Evolutionary conservation across 2,113 vertebrate species (phyloP).

Genomic region (Pipra filicauda): DNA sequence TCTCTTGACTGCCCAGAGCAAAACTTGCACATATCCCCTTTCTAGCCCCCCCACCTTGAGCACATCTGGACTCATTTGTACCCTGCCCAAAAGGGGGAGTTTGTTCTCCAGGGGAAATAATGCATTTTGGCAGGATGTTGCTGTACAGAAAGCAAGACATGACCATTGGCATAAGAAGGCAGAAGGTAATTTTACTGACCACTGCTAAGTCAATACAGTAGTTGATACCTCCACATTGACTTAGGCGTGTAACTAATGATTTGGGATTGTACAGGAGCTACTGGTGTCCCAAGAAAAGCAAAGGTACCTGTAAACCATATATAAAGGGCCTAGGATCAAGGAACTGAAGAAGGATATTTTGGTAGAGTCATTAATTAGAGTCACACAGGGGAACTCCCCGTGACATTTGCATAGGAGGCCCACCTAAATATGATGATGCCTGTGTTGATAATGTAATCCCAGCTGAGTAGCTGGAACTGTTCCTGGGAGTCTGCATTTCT

Average conservation of each 20-base stretch:
- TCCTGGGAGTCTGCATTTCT: neutral
- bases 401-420: neutral
- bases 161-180: neutral
- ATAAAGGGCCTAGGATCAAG: neutral
- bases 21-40: neutral
- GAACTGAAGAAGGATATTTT: neutral
- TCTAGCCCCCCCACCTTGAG: accelerated
- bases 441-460: neutral
- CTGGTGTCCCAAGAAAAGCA: neutral
- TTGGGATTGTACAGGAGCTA: neutral
- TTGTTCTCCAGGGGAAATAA: neutral
- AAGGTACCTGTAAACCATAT: neutral
- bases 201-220: neutral
- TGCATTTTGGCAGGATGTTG: neutral
- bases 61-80: neutral
- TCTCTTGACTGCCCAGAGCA: neutral
- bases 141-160: neutral
- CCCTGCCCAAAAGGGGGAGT: neutral
- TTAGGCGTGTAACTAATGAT: neutral
- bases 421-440: neutral
- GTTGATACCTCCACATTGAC: neutral
- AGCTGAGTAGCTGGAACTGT: neutral
- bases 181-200: neutral
- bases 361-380: neutral
- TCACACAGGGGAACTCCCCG: accelerated